These are phyloP conservation scores for Agonopterix subpropinquella DNA, from an alignment of 2,888 invertebrate genomes.

Conservation along the genomic window DNA sequence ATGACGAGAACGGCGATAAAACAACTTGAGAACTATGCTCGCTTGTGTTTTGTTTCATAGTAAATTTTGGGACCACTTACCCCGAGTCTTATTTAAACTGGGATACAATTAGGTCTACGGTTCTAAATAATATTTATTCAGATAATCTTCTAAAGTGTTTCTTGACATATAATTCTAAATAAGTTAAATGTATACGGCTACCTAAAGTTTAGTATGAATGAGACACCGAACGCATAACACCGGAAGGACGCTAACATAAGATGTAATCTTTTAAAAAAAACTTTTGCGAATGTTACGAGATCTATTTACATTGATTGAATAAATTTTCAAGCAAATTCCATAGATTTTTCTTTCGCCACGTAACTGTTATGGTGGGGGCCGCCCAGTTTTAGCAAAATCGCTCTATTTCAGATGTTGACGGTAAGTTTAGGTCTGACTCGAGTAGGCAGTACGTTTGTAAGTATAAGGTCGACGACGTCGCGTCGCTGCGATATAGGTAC, in stretches of 20 bases:
- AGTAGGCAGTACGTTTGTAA: constrained; percentile 46
- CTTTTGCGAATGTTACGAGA: constrained; percentile 61
- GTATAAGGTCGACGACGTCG: constrained; percentile 28
- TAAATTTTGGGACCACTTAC: constrained; percentile 72
- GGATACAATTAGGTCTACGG: constrained; percentile 29
- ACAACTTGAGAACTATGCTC: constrained; percentile 19
- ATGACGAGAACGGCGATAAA: constrained; percentile 20
- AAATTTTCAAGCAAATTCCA: constrained; percentile 67
- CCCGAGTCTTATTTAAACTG: constrained; percentile 36
- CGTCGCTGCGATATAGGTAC: constrained; percentile 32
- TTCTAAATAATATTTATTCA: constrained; percentile 1
- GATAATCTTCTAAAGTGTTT: constrained; percentile 1
- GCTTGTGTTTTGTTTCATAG: constrained; percentile 66
- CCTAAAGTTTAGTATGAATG: constrained; percentile 66
- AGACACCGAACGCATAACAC: constrained; percentile 47
- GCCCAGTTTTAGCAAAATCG: constrained; percentile 58
- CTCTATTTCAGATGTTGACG: constrained; percentile 76
- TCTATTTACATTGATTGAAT: constrained; percentile 59
- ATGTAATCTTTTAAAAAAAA: constrained; percentile 33
- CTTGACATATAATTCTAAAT: constrained; percentile 1
- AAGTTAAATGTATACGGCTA: constrained; percentile 15
- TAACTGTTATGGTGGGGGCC: constrained; percentile 57
- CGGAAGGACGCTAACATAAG: constrained; percentile 29
- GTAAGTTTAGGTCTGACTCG: constrained; percentile 68
- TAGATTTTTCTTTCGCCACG: constrained; percentile 63